Percentiles rank a stretch among this genome's conserved stretches.
Conservation (phyloP, 2,113 vertebrate species). For the Setophaga coronata region DNA sequence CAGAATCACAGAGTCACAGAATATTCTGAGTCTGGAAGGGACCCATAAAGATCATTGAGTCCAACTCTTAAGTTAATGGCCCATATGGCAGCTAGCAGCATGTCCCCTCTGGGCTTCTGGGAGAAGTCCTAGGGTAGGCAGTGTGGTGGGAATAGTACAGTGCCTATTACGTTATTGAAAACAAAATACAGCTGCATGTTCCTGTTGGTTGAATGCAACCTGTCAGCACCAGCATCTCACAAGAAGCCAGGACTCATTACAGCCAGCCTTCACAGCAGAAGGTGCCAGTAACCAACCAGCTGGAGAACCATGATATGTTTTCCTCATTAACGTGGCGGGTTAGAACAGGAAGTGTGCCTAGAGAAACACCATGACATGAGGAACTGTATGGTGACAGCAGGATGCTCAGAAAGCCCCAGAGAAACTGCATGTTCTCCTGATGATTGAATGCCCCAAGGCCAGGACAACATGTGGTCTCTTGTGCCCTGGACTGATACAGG, state of each 20-base stretch:
- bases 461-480: neutral
- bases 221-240: constrained; percentile 4
- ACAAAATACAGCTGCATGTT: neutral
- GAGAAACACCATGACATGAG: neutral
- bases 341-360: neutral
- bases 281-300: neutral
- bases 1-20: neutral
- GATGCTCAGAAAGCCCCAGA: neutral
- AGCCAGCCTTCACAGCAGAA: neutral
- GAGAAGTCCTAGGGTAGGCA: neutral
- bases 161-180: neutral
- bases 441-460: neutral
- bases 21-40: neutral
- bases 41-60: neutral
- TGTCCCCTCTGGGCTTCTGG: neutral
- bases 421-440: neutral
- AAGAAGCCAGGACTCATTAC: neutral
- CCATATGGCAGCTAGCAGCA: neutral
- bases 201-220: constrained; percentile 5
- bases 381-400: neutral
- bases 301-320: neutral
- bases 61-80: neutral
- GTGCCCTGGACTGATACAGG: fast-evolving
- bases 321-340: neutral
- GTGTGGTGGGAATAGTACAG: neutral